phyloP scores from a whole-genome alignment of 2,797 vertebrate genomes.

The Lepus townsendii region DNA sequence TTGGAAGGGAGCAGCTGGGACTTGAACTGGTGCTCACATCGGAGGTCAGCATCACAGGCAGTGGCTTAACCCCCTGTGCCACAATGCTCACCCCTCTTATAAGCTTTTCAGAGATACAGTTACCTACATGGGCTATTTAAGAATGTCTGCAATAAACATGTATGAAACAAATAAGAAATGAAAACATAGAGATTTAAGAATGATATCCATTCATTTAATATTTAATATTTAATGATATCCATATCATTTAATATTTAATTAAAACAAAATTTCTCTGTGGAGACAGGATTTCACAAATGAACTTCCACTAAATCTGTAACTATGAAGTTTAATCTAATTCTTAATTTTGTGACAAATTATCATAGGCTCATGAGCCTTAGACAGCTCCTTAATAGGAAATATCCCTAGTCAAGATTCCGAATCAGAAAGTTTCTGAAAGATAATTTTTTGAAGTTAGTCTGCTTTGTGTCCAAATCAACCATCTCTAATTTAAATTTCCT shows the following conservation, averaged over 20 bases:
- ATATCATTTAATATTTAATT: not conserved
- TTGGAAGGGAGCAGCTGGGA: too few species aligned
- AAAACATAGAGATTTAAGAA: not conserved
- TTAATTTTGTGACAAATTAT: conserved; percentile 21
- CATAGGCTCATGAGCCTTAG: not conserved
- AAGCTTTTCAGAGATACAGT: not conserved
- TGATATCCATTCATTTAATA: not conserved
- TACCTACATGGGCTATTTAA: fast-evolving
- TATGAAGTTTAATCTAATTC: not conserved
- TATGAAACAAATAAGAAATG: not conserved
- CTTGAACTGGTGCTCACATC: too few species aligned
- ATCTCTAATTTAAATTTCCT: not conserved
- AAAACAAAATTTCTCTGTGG: not conserved
- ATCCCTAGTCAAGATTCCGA: not conserved
- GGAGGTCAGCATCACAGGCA: too few species aligned
- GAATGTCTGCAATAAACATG: not conserved
- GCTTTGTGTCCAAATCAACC: not conserved
- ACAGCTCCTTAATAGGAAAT: not conserved
- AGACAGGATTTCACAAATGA: conserved; percentile 27
- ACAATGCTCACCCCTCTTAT: too few species aligned
- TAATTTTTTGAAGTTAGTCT: not conserved
- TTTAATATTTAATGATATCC: too few species aligned
- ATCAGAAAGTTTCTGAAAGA: not conserved
- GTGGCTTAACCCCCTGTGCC: too few species aligned
- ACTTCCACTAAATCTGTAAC: not conserved